Evolutionary conservation across 2,797 vertebrate genomes (phyloP), one percentile per base, ranked within the genome.

Genomic region (Cyclura pinguis): DNA sequence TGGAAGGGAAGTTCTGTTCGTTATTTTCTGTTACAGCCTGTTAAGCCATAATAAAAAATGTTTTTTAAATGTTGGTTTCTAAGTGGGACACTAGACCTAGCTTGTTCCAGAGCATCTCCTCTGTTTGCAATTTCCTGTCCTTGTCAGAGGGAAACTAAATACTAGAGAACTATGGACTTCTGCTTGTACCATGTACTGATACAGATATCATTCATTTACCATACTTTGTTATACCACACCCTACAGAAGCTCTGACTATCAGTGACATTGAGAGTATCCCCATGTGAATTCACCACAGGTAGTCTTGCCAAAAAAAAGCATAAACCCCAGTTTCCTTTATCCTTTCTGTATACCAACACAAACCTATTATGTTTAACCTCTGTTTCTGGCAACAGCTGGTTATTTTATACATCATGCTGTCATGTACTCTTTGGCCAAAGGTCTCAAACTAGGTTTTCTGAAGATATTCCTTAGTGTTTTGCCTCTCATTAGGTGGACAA

Each of bases 341-440:
- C 86, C 88, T 35, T 38, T 8, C 62, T 18, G 47, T 29, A 74
- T 9, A 62, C 24, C 62, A 64, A 69, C 29, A 8, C 42, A 52
- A 9, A 76, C 14, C 20, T n/a, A 72, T 72, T 50, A 67, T n/a
- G 1, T 92, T 92, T 94, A 94, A 93, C 18, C 1, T 94, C 89
- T 92, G 94, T 90, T 91, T 88, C 55, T 88, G 91, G 89, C 93
- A 92, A 93, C 88, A 29, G 64, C 18, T 52, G 32, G 92, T 91
- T 92, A 93, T 90, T 94, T 38, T 94, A 93, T 87, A 78, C 5
- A 81, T 18, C 8, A 62, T 42, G 72, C 50, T 92, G 92, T 87
- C 64, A 94, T 89, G 57, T 84, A 86, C 86, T 84, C 27, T 91
- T 93, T 94, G 93, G 93, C 93, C 85, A 84, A 85, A 88, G 57